phyloP scores from a whole-genome alignment of 2,888 invertebrate genomes.

The Silvanus unidentatus region DNA sequence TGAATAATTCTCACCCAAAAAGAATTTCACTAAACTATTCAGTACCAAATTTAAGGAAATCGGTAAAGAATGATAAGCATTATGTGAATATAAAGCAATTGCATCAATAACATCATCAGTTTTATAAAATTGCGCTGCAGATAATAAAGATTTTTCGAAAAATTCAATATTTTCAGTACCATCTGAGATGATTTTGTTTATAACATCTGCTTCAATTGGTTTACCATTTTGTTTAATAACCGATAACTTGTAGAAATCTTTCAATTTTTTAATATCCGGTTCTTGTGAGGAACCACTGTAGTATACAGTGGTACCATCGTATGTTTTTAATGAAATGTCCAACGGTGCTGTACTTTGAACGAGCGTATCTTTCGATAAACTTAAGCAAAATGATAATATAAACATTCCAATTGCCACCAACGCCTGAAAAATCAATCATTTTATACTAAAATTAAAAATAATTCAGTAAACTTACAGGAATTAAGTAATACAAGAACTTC shows the following conservation, averaged over 20 bases:
- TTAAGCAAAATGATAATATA: slow-evolving; percentile 19
- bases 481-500: slow-evolving; percentile 17
- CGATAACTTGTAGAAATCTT: no score
- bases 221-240: slow-evolving; percentile 18
- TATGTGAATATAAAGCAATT: slow-evolving; percentile 46
- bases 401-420: slow-evolving; percentile 20
- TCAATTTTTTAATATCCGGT: slow-evolving; percentile 15
- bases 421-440: slow-evolving; percentile 19
- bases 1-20: slow-evolving; percentile 33
- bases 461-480: slow-evolving; percentile 15
- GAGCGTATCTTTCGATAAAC: background rate
- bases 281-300: slow-evolving; percentile 24
- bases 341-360: no score
- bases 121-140: slow-evolving; percentile 46
- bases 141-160: slow-evolving; percentile 47
- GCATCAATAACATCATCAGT: slow-evolving; percentile 17
- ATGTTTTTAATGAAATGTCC: no score
- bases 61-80: slow-evolving; percentile 50
- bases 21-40: slow-evolving; percentile 44
- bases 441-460: no score
- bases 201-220: slow-evolving; percentile 19
- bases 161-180: slow-evolving; percentile 43
- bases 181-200: no score
- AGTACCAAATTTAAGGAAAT: slow-evolving; percentile 50
- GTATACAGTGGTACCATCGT: slow-evolving; percentile 28